Base-by-base conservation (phyloP, 2,797 vertebrate genomes). In the Eospalax fontanierii region DNA sequence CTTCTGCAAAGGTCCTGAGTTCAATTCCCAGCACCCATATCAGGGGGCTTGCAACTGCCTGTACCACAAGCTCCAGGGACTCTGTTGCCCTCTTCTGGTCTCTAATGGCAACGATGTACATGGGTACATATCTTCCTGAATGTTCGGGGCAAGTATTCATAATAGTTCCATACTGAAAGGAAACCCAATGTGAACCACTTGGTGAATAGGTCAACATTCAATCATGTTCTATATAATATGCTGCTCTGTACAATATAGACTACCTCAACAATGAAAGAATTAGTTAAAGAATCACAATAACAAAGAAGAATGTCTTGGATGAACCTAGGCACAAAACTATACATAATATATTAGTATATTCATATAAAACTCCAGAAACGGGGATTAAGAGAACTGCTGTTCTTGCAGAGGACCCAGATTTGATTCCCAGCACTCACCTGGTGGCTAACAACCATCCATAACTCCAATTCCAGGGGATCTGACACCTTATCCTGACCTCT, bases 251-350 rank as follows among this genome's bases (percentile, higher is more conserved):
- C 30, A 70, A 75, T 22, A 19, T 16, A 61, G 30, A 54, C 50
- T 1, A 87, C 73, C 14, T 89, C 43, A 90, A 76, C 40, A 82
- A 75, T 70, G 35, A 68, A 74, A 80, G 54, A 91, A 91, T 88
- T 65, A 54, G 80, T 84, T 84, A 74, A 19, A 38, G 30, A 50
- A 68, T 71, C 46, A 50, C 38, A 68, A 87, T 46, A 66, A n/a
- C 8, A 19, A 46, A 22, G 90, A 85, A 78, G 11, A 65, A 28
- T 73, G 19, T 84, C 28, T 59, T 94, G 14, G 22, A 68, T 22
- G 28, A 78, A 93, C 9, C 14, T 50, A 66, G 22, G 5, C 46
- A 87, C 14, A 46, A 71, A 87, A 82, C 16, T 40, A 78, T 30
- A 40, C 1, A 43, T 19, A 70, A 65, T 12, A 2, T 71, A 81